A percentile compares a stretch with the other conserved stretches of the same genome.
Evolutionary conservation across 35 echinoderm and acorn worm genomes (phyloP).

Genomic region (Apostichopus parvimensis): DNA sequence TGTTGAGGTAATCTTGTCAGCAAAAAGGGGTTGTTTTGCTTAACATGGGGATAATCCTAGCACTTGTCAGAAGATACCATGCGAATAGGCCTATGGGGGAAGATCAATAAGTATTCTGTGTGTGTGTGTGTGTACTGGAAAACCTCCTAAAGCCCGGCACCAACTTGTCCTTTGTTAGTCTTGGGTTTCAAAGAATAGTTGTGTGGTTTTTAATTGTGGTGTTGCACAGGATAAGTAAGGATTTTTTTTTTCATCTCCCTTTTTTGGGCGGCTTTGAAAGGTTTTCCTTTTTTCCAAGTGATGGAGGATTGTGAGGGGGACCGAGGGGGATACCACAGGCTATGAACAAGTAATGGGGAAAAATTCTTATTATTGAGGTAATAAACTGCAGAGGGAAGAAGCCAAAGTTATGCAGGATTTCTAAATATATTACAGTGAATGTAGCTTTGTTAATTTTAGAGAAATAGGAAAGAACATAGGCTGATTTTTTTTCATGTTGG

Average conservation of each 20-base stretch:
- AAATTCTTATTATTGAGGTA: not conserved
- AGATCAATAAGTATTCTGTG: not conserved
- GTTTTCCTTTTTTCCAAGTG: not conserved
- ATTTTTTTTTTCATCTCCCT: not conserved
- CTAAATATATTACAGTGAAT: not conserved
- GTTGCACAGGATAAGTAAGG: not conserved
- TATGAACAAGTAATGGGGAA: not conserved
- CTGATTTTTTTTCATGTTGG: too few relatives aligned
- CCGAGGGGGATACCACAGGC: not conserved
- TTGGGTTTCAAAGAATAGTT: not conserved
- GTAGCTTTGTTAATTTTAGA: too few relatives aligned
- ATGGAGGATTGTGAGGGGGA: not conserved
- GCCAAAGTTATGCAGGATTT: not conserved
- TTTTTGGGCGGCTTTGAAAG: not conserved
- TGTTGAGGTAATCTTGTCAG: not conserved
- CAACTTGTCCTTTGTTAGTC: not conserved
- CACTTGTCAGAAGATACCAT: not conserved
- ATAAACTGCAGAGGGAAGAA: not conserved
- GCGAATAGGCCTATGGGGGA: not conserved
- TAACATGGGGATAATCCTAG: not conserved
- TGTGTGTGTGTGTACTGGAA: not conserved
- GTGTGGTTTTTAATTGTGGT: not conserved
- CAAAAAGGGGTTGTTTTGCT: not conserved
- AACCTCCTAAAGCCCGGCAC: not conserved
- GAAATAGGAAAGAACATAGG: too few relatives aligned